Evolutionary conservation across 2,797 vertebrate genomes (phyloP), one percentile per base, ranked within the genome.

Genomic region (Parotocinclus haroldoi): DNA sequence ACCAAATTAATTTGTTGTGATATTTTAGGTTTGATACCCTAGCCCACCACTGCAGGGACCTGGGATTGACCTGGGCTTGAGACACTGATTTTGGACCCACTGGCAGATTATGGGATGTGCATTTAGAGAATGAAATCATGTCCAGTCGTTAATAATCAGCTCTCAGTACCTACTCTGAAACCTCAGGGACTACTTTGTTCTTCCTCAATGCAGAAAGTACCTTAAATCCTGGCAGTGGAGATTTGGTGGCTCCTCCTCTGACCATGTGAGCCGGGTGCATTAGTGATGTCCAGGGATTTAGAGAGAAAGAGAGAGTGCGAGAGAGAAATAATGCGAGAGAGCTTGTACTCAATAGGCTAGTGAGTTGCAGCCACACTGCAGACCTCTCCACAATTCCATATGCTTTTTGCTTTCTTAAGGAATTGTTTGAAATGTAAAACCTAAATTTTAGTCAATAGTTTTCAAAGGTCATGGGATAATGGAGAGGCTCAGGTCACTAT

Each of bases 161-260:
- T 27, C 27, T 27, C 27, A 27, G 27, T 27, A 27, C 27, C 27
- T 27, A 5, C 27, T 27, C 27, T 27, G 27, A 27, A 27, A 27
- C 27, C 27, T 27, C 27, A 27, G 27, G 27, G 27, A 27, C 27
- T 27, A 27, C 27, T 27, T 27, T 27, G 27, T 27, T 27, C 27
- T 27, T 27, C 5, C 27, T 27, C 2, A 27, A 79, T 68, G 73
- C 69, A 69, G 76, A 57, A 73, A 79, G 71, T 68, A 75, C 78
- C 80, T 82, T 79, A 80, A 76, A 82, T 27, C 74, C 67, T 76
- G 58, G 10, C 39, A 36, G 69, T 63, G 61, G 74, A 71, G 46
- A 66, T 48, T 58, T 63, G 36, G 16, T 63, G 16, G 13, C 57
- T 70, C 65, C 45, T 58, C 73, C 73, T 81, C 46, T 40, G 39